A percentile compares a stretch with the other conserved stretches of the same genome.
These are phyloP conservation scores for Catostomus latipinnis DNA, from an alignment of 2,797 vertebrate genomes.

Conservation along the genomic window DNA sequence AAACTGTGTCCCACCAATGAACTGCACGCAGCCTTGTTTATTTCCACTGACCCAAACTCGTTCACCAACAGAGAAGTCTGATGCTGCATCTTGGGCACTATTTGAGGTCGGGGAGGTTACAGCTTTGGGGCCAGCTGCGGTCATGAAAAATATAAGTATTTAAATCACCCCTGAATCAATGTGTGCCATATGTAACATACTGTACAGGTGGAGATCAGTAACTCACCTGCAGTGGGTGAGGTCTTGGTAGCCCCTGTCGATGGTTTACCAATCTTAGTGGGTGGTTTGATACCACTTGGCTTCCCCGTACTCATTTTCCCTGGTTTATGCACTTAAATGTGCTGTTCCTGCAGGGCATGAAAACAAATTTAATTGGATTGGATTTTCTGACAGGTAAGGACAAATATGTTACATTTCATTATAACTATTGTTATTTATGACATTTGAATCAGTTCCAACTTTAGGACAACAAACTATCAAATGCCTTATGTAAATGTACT, in stretches of 20 bases:
- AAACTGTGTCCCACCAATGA: slow-evolving; percentile 92
- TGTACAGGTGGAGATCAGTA: neutral
- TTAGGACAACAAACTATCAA: too few species aligned
- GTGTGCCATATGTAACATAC: neutral
- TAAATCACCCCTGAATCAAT: neutral
- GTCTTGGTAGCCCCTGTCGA: slow-evolving; percentile 77
- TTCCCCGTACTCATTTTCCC: slow-evolving; percentile 86
- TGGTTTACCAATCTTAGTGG: slow-evolving; percentile 89
- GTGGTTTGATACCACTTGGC: slow-evolving; percentile 92
- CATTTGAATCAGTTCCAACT: too few species aligned
- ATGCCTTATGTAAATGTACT: too few species aligned
- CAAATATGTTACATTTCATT: neutral
- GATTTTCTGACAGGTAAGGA: slow-evolving; percentile 6
- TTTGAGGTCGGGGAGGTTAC: slow-evolving; percentile 61
- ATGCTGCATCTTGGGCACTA: slow-evolving; percentile 76
- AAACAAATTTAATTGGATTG: slow-evolving; percentile 3
- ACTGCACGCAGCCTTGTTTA: slow-evolving; percentile 92
- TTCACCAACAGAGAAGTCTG: slow-evolving; percentile 89
- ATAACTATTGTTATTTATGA: too few species aligned
- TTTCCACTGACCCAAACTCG: slow-evolving; percentile 95
- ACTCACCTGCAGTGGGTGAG: slow-evolving; percentile 75
- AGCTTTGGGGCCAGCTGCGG: slow-evolving; percentile 78
- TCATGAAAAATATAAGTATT: neutral
- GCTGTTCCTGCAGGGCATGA: slow-evolving; percentile 14
- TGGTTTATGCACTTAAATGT: slow-evolving; percentile 45